Base-by-base conservation (phyloP, 2,797 vertebrate species). In the Acanthurus leucopareius region DNA sequence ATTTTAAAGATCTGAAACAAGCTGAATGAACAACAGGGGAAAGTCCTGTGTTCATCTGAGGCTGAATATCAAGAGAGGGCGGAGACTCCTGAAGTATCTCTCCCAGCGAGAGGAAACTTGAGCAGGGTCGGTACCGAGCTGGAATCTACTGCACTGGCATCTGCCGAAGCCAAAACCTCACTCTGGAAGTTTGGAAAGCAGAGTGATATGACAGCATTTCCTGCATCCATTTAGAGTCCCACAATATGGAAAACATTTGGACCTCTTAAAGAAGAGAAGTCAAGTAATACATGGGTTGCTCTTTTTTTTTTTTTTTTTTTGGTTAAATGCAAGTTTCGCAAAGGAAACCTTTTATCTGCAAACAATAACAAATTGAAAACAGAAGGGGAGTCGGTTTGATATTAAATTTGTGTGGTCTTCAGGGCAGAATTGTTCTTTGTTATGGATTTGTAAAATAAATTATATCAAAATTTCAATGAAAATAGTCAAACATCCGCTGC, bases 131-230 rank as follows among this genome's bases (percentile, higher is more conserved):
- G 90, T 89, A 67, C 87, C 16, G 83, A 69, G 72, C 77, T 90
- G 85, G 84, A 78, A 85, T 91, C 86, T 91, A 90, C 88, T 84
- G 77, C 89, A 89, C 90, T 89, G 89, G 86, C 87, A 92, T 91
- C 85, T 67, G 77, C 69, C 20, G 25, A 6, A 91, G 88, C 89
- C 81, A 78, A 75, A 95, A 84, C 90, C 93, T 89, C 85, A 89
- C 79, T 88, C 82, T 90, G 91, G 86, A 82, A 90, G 93, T 92
- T 93, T 94, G 85, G 81, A 91, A 88, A 90, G 91, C 90, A 78
- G 69, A 92, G 88, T 63, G 77, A 71, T 88, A 91, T 91, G 92
- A 93, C 89, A 93, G 91, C 91, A 92, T 93, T 93, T 94, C 92
- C 93, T 94, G 93, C 90, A 88, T 92, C 90, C 88, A 92, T 92